Evolutionary conservation across 2,113 vertebrate species (phyloP), one percentile per base, ranked within the genome.

Genomic region (Notothenia rossii): DNA sequence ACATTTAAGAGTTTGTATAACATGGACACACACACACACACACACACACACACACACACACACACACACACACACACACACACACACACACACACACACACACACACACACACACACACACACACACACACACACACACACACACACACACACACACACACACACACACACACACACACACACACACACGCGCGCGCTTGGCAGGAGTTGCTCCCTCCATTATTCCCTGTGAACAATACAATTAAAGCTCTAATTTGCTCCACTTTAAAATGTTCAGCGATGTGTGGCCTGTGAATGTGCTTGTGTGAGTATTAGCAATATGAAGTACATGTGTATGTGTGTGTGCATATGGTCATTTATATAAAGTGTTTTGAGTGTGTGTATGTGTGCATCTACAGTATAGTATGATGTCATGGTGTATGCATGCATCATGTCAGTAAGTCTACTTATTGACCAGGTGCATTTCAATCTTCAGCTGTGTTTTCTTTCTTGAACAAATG

Each of bases 231-330:
- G 86, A 91, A 91, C 84, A 90, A 88, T 81, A 73, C 82, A 87
- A 91, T 91, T 88, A 91, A 90, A 87, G 54, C 63, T 70, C 55
- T 81, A 81, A 91, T 91, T 92, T 91, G 87, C 73, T 90, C 66
- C 55, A 82, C 77, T 88, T 84, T 83, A 90, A 81, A 87, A 59
- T 56, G 7, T 73, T 75, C 55, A 70, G 68, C 85, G 82, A 91
- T 89, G 88, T 87, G 82, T 84, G 72, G 79, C 77, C 79, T 45
- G 66, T 58, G 66, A 29, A 3, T 43, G 18, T 15, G 7, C 36
- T 40, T 40, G 65, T 76, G 74, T 20, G 20, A 36, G 51, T 72
- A 51, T 62, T 29, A 74, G 60, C 46, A 73, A 58, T 66, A 36
- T 29, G 36, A 85, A 73, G 54, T 70, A 43, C 73, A 78, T 33